phyloP scores from a whole-genome alignment of 1,140 invertebrate genomes.

The Stegodyphus mimosarum region DNA sequence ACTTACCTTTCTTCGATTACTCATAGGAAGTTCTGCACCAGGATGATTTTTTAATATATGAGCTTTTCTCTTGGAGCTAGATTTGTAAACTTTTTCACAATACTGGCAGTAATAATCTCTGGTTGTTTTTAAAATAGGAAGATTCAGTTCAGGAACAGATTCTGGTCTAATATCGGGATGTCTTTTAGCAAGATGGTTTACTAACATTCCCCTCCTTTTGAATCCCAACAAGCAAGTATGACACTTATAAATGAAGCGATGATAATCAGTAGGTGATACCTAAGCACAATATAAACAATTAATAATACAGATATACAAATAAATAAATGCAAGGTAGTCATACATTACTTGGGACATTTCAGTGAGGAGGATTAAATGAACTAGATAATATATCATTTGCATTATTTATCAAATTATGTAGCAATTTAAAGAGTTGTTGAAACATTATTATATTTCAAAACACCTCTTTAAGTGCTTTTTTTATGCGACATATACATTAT shows the following conservation, averaged over 20 bases:
- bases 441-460: too few relatives aligned
- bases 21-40: constrained; percentile 76
- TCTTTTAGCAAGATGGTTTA: constrained; percentile 86
- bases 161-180: constrained; percentile 82
- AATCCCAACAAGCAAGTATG: constrained; percentile 83
- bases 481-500: too few relatives aligned
- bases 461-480: too few relatives aligned
- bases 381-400: too few relatives aligned
- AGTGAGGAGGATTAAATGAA: too few relatives aligned
- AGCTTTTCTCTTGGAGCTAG: constrained; percentile 84
- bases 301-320: not conserved
- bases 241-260: constrained; percentile 85
- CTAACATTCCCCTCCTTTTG: constrained; percentile 84
- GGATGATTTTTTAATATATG: constrained; percentile 90
- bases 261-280: constrained; percentile 78
- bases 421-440: too few relatives aligned
- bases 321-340: too few relatives aligned
- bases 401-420: too few relatives aligned
- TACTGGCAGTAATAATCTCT: constrained; percentile 87
- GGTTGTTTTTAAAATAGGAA: constrained; percentile 83
- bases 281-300: constrained; percentile 62
- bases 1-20: constrained; percentile 67
- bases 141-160: constrained; percentile 82
- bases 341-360: too few relatives aligned
- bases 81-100: constrained; percentile 89